Evolutionary conservation across 2,797 vertebrate genomes (phyloP).

Genomic region (Myoxocephalus aenaeus): DNA sequence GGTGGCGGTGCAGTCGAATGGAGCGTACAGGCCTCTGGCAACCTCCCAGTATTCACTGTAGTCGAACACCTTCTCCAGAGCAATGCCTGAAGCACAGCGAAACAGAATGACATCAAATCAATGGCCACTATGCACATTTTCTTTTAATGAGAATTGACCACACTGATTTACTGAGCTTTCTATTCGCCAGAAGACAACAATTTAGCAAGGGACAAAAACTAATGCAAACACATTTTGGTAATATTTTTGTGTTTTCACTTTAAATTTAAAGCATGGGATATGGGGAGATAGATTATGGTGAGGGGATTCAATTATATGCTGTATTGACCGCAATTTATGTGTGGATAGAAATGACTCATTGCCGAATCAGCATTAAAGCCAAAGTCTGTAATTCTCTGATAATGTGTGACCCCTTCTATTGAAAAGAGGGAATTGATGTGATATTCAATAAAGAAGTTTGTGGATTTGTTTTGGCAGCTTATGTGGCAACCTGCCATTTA

Average conservation of each 20-base stretch:
- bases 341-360: not conserved
- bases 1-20: conserved; percentile 98
- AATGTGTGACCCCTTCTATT: not conserved
- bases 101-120: conserved; percentile 7
- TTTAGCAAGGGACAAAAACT: not conserved
- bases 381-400: conserved; percentile 2
- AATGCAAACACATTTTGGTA: not conserved
- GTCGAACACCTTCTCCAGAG: conserved; percentile 93
- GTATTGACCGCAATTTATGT: not conserved
- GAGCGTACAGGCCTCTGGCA: conserved; percentile 91
- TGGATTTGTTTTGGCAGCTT: not conserved
- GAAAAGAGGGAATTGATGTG: not conserved
- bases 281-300: not conserved
- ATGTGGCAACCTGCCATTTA: conserved; percentile 15
- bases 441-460: not conserved
- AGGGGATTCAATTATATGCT: not conserved
- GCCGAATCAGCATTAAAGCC: not conserved
- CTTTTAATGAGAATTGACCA: not conserved
- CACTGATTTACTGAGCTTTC: not conserved
- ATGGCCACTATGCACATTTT: not conserved
- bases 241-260: not conserved
- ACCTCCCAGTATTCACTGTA: conserved; percentile 99
- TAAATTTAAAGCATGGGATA: not conserved
- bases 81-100: conserved; percentile 82
- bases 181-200: not conserved